Percentiles rank a stretch among this genome's conserved stretches.
Conservation (phyloP, 2,797 vertebrate species). For the Okamejei kenojei region DNA sequence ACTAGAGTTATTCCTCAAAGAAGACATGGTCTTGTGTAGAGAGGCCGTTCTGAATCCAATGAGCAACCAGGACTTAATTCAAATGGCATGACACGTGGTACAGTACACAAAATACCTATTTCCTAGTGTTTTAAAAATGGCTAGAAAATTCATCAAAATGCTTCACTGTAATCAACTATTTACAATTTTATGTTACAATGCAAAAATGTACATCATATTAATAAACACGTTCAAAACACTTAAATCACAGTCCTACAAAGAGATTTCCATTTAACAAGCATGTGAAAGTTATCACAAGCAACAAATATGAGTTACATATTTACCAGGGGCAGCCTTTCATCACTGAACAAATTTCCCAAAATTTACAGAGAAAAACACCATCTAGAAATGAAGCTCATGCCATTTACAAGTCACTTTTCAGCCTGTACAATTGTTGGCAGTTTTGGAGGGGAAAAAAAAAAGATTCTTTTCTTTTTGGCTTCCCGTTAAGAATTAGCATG, state of each 20-base stretch:
- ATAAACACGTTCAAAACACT: slow-evolving; percentile 81
- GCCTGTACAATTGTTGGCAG: slow-evolving; percentile 64
- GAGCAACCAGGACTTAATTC: slow-evolving; percentile 26
- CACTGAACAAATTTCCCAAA: slow-evolving; percentile 52
- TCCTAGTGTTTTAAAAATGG: slow-evolving; percentile 92
- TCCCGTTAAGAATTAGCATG: slow-evolving; percentile 62
- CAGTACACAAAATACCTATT: slow-evolving; percentile 90
- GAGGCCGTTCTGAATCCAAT: slow-evolving; percentile 58
- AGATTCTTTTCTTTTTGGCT: slow-evolving; percentile 60
- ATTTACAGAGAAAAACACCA: slow-evolving; percentile 55
- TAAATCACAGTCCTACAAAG: slow-evolving; percentile 64
- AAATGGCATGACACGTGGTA: slow-evolving; percentile 65
- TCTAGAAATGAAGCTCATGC: slow-evolving; percentile 53
- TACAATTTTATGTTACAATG: slow-evolving; percentile 94
- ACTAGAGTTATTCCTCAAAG: slow-evolving; percentile 74
- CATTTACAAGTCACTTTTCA: slow-evolving; percentile 59
- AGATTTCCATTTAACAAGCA: slow-evolving; percentile 59
- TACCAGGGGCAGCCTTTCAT: slow-evolving; percentile 49
- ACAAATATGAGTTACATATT: slow-evolving; percentile 62
- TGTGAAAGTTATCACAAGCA: slow-evolving; percentile 58
- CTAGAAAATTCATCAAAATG: slow-evolving; percentile 93
- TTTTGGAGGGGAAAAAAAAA: slow-evolving; percentile 51
- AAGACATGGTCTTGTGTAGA: slow-evolving; percentile 59
- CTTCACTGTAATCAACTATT: slow-evolving; percentile 82
- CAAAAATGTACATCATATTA: slow-evolving; percentile 83